Evolutionary conservation across 2,888 invertebrate species (phyloP).

Genomic region (Dolichopus griseipennis): DNA sequence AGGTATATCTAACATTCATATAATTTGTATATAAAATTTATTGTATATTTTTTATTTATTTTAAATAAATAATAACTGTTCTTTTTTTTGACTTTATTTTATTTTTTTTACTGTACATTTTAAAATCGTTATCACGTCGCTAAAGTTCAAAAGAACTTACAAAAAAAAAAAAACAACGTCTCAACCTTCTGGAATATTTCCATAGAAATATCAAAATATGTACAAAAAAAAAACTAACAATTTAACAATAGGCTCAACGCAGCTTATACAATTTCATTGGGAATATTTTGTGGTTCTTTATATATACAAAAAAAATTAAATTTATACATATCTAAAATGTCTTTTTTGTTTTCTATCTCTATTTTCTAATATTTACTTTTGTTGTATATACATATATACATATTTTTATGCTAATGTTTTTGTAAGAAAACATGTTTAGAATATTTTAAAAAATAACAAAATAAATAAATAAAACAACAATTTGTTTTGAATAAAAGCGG

Average conservation of each 20-base stretch:
- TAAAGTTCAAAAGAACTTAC: not conserved
- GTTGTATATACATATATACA: too few relatives aligned
- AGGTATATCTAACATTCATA: too few relatives aligned
- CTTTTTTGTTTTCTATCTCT: too few relatives aligned
- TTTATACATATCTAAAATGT: too few relatives aligned
- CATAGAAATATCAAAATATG: not conserved
- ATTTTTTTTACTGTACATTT: too few relatives aligned
- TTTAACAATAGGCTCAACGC: not conserved
- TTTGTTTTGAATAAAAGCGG: not conserved
- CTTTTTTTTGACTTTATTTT: too few relatives aligned
- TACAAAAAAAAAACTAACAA: not conserved
- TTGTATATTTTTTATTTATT: too few relatives aligned
- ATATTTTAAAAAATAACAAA: not conserved
- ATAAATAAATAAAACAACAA: not conserved
- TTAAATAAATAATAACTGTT: too few relatives aligned
- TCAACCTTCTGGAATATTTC: not conserved
- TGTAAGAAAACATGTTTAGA: conserved; percentile 2
- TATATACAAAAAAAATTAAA: too few relatives aligned
- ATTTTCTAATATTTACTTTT: too few relatives aligned
- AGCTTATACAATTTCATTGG: not conserved
- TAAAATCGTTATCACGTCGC: not conserved
- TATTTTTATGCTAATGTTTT: not conserved
- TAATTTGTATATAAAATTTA: too few relatives aligned
- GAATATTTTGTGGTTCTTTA: too few relatives aligned
- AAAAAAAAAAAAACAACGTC: not conserved